Base-by-base conservation (phyloP, 64 coral and sea anemone species). In the Cladopsammia gracilis region DNA sequence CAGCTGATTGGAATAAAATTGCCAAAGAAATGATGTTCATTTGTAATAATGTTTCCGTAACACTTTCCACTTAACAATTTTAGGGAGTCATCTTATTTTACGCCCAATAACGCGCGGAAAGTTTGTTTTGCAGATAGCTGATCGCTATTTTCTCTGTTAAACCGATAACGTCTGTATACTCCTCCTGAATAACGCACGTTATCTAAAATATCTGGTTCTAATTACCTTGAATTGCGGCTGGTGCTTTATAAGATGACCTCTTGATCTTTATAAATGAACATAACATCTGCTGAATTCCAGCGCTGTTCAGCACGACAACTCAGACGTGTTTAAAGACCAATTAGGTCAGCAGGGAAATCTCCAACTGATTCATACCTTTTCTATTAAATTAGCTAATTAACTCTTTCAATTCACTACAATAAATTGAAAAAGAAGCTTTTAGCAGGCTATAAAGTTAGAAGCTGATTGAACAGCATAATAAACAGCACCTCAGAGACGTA, bases 301-400 rank as follows among this genome's bases (percentile, higher is more conserved):
- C 8, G 22, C 26, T 20, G 58, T 62, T 44, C 0, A 3, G 43
- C 60, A 67, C 19, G 60, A 49, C 49, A 68, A 56, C 20, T 10
- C 50, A 77, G 75, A 57, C 75, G 50, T 56, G 15, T 84, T 84
- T 66, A 84, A 84, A 84, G 60, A 67, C 42, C 80, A 67, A 84
- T 84, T 84, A 84, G 49, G 42, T 8, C 79, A 82, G 79, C 42
- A 42, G 79, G 79, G 10, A 44, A 8, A 60, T 83, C 58, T 83
- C 34, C 26, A 14, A 43, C 79, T 64, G 58, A n/a, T 64, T 64
- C 8, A 80, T 80, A 10, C 53, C 56, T 58, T 56, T 11, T 61
- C 54, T 80, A 25, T 70, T 70, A 60, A 83, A 62, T 64, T 20
- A 83, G 79, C 58, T 64, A 83, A 83, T 83, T 83, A 83, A 20